phyloP scores from a whole-genome alignment of 1,140 invertebrate species.

The Pachyrhynchus sulphureomaculatus region DNA sequence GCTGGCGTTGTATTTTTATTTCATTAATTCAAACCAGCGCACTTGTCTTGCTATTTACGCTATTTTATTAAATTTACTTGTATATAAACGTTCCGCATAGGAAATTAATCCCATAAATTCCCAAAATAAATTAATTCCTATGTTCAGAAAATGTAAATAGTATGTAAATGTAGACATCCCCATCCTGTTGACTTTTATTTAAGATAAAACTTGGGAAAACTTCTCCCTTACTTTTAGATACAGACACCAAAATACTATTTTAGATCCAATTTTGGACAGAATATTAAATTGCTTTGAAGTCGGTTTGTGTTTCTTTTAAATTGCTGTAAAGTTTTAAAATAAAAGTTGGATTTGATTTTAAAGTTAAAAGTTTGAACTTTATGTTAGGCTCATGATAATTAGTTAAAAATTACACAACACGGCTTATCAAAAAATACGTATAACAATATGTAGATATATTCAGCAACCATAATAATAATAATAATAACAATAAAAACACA shows the following conservation, averaged over 20 bases:
- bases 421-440: too few relatives aligned
- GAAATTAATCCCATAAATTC: conserved; percentile 33
- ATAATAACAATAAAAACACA: too few relatives aligned
- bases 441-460: too few relatives aligned
- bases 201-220: conserved; percentile 27
- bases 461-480: too few relatives aligned
- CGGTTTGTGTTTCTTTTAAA: conserved; percentile 13
- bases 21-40: not conserved
- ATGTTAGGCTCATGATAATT: too few relatives aligned
- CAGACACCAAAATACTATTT: conserved; percentile 33
- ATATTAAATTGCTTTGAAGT: conserved; percentile 19
- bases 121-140: conserved; percentile 30
- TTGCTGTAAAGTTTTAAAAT: conserved; percentile 23
- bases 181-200: conserved; percentile 33
- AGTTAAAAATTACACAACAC: too few relatives aligned
- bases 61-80: conserved; percentile 20
- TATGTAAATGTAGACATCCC: conserved; percentile 27
- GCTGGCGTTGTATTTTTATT: not conserved
- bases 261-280: conserved; percentile 27
- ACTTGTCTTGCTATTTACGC: conserved; percentile 1
- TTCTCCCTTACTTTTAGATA: conserved; percentile 23
- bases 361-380: too few relatives aligned
- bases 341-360: conserved; percentile 5
- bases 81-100: conserved; percentile 22
- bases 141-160: conserved; percentile 32